phyloP scores from a whole-genome alignment of 2,888 invertebrate genomes.

The Andrena dorsata region DNA sequence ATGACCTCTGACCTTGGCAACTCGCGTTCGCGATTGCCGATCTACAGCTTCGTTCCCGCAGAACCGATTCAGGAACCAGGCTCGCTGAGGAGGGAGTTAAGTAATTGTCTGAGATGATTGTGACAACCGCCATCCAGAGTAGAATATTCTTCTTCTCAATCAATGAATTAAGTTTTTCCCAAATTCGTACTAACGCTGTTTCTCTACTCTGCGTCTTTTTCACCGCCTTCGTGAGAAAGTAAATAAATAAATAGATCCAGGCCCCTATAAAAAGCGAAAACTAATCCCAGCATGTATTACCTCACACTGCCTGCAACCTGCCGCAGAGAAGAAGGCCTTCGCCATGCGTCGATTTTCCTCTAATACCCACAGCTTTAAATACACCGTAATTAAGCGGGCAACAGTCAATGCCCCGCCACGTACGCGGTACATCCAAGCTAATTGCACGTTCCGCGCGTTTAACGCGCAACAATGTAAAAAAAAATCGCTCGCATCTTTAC shows the following conservation, averaged over 20 bases:
- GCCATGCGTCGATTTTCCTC: conserved; percentile 1
- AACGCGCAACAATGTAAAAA: conserved; percentile 24
- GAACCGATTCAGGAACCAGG: background rate
- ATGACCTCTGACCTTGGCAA: conserved; percentile 60
- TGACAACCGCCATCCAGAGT: conserved; percentile 18
- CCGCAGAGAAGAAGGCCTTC: conserved; percentile 9
- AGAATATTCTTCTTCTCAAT: background rate
- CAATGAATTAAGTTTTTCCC: background rate
- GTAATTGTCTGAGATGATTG: conserved; percentile 34
- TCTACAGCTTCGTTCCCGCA: conserved; percentile 26
- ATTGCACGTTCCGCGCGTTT: conserved; percentile 28
- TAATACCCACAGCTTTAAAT: conserved; percentile 2
- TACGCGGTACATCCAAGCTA: conserved; percentile 18
- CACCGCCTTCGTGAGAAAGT: too few relatives aligned
- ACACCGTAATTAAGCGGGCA: conserved; percentile 25
- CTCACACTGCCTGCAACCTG: too few relatives aligned
- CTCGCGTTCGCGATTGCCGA: conserved; percentile 45
- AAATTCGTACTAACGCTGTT: too few relatives aligned
- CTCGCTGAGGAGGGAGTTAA: conserved; percentile 27
- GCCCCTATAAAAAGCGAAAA: too few relatives aligned
- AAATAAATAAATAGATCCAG: too few relatives aligned
- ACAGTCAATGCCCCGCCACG: conserved; percentile 26
- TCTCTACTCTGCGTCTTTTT: too few relatives aligned
- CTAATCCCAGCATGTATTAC: too few relatives aligned
- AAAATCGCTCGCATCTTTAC: conserved; percentile 21